Conservation (phyloP, 2,888 invertebrate genomes). For the Mythimna loreyi region DNA sequence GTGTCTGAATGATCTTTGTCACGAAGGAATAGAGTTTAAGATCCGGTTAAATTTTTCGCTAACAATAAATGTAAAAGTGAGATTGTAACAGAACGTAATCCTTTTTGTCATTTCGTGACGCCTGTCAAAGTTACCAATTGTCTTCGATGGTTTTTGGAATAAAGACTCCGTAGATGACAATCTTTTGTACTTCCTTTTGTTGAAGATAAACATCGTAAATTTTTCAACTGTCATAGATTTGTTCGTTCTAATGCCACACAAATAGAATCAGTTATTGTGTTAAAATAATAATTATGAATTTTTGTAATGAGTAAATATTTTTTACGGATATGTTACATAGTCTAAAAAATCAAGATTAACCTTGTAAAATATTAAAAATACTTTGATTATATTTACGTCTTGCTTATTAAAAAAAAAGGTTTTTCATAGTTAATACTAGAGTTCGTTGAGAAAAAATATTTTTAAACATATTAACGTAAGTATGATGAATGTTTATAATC, state of each 20-base stretch:
- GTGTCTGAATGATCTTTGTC: conserved; percentile 50
- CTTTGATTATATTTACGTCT: neutral
- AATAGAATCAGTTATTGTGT: conserved; percentile 71
- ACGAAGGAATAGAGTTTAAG: conserved; percentile 63
- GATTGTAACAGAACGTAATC: conserved; percentile 76
- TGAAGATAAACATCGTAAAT: conserved; percentile 87
- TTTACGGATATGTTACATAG: conserved; percentile 39
- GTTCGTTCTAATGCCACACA: conserved; percentile 80
- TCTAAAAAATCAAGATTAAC: conserved; percentile 9
- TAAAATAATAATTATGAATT: conserved; percentile 51
- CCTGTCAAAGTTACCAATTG: conserved; percentile 88
- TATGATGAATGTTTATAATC: conserved; percentile 49
- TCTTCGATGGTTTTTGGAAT: conserved; percentile 82
- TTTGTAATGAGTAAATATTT: conserved; percentile 65
- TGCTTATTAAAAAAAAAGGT: conserved; percentile 2
- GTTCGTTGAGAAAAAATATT: conserved; percentile 10
- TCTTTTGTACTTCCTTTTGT: conserved; percentile 81
- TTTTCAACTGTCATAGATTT: conserved; percentile 79
- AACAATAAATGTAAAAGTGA: conserved; percentile 47
- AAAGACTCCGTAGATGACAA: conserved; percentile 83
- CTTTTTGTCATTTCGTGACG: conserved; percentile 85
- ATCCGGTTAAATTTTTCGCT: conserved; percentile 41
- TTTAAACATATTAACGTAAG: conserved; percentile 24
- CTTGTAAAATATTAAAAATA: too few relatives aligned
- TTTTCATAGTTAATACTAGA: conserved; percentile 1